These are phyloP conservation scores for Microplitis deprimator DNA, from an alignment of 2,888 invertebrate genomes.

Conservation along the genomic window DNA sequence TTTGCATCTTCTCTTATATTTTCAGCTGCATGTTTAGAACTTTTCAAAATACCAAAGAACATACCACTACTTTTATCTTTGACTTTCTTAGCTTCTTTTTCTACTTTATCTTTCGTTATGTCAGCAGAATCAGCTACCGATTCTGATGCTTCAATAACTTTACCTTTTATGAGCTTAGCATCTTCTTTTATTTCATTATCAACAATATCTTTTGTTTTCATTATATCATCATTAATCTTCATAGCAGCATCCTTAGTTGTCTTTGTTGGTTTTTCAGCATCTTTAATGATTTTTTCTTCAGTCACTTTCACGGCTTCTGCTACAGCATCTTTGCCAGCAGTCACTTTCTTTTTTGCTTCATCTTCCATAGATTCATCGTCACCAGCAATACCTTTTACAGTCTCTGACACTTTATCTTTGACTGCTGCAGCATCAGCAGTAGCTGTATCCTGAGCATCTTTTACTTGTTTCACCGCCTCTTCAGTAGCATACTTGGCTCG, in stretches of 20 bases:
- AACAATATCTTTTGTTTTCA: conserved; percentile 46
- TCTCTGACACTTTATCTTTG: too few relatives aligned
- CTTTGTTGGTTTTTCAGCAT: conserved; percentile 29
- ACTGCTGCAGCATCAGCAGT: conserved; percentile 14
- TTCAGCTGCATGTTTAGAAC: conserved; percentile 53
- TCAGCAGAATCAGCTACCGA: conserved; percentile 40
- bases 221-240: conserved; percentile 37
- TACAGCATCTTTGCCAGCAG: too few relatives aligned
- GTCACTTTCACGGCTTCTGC: conserved; percentile 35
- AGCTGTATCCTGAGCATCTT: conserved; percentile 40
- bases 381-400: too few relatives aligned
- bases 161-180: conserved; percentile 66
- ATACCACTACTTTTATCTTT: conserved; percentile 55
- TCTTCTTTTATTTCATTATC: conserved; percentile 74
- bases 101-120: conserved; percentile 27
- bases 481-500: too few relatives aligned
- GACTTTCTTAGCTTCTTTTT: conserved; percentile 49
- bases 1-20: conserved; percentile 50
- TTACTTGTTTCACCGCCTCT: not conserved
- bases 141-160: conserved; percentile 51
- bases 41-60: conserved; percentile 55
- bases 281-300: conserved; percentile 31
- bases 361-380: too few relatives aligned
- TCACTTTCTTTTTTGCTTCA: too few relatives aligned
- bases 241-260: conserved; percentile 44